Base-by-base conservation (phyloP, 2,113 vertebrate species). In the Larimichthys crocea region DNA sequence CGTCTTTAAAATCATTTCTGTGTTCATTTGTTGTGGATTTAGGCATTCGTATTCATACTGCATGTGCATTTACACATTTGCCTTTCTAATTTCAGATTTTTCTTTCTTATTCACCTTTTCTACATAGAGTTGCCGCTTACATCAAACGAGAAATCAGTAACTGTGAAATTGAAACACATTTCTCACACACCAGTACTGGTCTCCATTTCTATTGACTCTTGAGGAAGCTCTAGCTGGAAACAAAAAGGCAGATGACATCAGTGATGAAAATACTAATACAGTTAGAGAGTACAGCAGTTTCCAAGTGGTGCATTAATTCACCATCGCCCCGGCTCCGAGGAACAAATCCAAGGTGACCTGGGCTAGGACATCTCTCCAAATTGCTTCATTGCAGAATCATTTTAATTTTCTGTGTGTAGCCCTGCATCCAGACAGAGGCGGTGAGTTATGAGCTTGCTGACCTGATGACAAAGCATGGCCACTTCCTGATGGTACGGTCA, bases 401-500 rank as follows among this genome's bases (percentile, higher is more conserved):
- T 93, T 94, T 89, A 85, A 93, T 92, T 91, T 91, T 92, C 82
- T 86, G 81, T 59, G 60, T 86, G 84, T 80, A 77, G 74, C 60
- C 75, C 81, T 53, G 85, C 64, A 80, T 87, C 76, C 78, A 83
- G 82, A 85, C 86, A 53, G 70, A 83, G 86, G 65, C 68, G 11
- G 64, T 88, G 90, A 92, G 89, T 88, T 94, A 92, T 90, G 86
- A 90, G 89, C 78, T 49, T 0, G 46, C 85, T 87, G 93, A 93
- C 91, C 91, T 93, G 93, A 93, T 94, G 92, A 94, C 93, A 88
- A 93, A 92, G 94, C 94, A 92, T 22, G 42, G 77, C 68, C 79
- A 85, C 90, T 89, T 94, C 86, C 89, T 89, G 89, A 88, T 56
- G 85, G 63, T 53, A 76, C 79, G 29, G 85, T 93, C 93, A 93